These are phyloP conservation scores for Heliconius cydno DNA, from an alignment of 2,888 invertebrate species.

Conservation along the genomic window DNA sequence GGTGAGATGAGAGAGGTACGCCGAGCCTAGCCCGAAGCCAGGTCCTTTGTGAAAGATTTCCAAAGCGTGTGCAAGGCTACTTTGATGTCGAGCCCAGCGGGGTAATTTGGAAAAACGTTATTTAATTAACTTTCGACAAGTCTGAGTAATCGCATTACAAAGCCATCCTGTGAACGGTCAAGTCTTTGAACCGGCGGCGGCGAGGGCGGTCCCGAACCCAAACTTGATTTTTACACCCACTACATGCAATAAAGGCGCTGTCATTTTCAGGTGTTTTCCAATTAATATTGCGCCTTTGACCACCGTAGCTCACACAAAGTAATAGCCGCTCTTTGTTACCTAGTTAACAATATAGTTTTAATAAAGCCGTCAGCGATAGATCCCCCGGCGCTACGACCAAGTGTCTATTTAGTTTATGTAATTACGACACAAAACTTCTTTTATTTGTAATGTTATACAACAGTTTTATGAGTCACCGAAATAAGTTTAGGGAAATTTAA, in stretches of 20 bases:
- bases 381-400: slow-evolving; percentile 45
- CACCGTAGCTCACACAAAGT: slow-evolving; percentile 67
- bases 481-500: slow-evolving; percentile 77
- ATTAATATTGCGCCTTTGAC: slow-evolving; percentile 82
- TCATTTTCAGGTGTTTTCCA: slow-evolving; percentile 82
- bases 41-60: slow-evolving; percentile 77
- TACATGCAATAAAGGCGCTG: slow-evolving; percentile 78
- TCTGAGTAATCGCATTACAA: slow-evolving; percentile 82
- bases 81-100: slow-evolving; percentile 78
- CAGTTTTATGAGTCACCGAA: slow-evolving; percentile 80
- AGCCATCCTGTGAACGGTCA: slow-evolving; percentile 77
- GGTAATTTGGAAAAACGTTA: slow-evolving; percentile 83
- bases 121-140: slow-evolving; percentile 84
- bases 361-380: slow-evolving; percentile 68
- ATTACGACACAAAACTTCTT: slow-evolving; percentile 54
- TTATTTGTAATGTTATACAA: slow-evolving; percentile 64
- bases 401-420: slow-evolving; percentile 24
- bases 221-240: slow-evolving; percentile 81
- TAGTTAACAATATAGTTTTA: slow-evolving; percentile 68
- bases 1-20: slow-evolving; percentile 62
- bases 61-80: slow-evolving; percentile 66
- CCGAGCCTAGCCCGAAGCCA: slow-evolving; percentile 72
- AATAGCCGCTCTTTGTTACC: slow-evolving; percentile 67
- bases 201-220: slow-evolving; percentile 56
- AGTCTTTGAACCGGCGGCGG: slow-evolving; percentile 71